Percentiles rank a stretch among this genome's conserved stretches.
These are phyloP conservation scores for Nansenia antarctica DNA, from an alignment of 2,113 vertebrate species.

Conservation along the genomic window DNA sequence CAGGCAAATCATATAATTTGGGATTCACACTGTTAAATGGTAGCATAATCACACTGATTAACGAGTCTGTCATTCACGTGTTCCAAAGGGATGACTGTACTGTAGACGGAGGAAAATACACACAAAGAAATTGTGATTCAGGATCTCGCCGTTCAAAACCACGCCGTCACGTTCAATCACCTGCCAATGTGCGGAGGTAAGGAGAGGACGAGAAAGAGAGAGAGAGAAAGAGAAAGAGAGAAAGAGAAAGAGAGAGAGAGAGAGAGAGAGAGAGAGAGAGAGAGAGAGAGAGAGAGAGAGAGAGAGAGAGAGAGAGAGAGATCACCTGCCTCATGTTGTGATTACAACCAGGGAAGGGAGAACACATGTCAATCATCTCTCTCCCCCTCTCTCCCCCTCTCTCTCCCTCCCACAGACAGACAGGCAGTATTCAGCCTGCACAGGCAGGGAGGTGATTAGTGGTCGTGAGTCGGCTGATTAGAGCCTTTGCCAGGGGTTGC, in stretches of 20 bases:
- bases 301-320: not conserved
- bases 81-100: not conserved
- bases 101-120: not conserved
- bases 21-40: not conserved
- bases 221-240: not conserved
- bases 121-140: not conserved
- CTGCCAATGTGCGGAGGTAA: not conserved
- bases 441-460: constrained; percentile 47
- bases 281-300: not conserved
- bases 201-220: not conserved
- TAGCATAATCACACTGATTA: not conserved
- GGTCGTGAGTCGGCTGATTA: constrained; percentile 56
- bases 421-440: constrained; percentile 1
- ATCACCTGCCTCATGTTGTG: not conserved
- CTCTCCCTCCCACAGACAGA: constrained; percentile 28
- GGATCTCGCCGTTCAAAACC: not conserved
- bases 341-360: not conserved
- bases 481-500: constrained; percentile 46
- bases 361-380: not conserved
- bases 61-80: not conserved
- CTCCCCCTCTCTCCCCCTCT: not conserved
- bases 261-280: not conserved
- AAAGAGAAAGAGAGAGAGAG: not conserved
- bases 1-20: no score
- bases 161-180: not conserved